Conservation (phyloP, 1,140 invertebrate species). For the Adelges cooleyi region DNA sequence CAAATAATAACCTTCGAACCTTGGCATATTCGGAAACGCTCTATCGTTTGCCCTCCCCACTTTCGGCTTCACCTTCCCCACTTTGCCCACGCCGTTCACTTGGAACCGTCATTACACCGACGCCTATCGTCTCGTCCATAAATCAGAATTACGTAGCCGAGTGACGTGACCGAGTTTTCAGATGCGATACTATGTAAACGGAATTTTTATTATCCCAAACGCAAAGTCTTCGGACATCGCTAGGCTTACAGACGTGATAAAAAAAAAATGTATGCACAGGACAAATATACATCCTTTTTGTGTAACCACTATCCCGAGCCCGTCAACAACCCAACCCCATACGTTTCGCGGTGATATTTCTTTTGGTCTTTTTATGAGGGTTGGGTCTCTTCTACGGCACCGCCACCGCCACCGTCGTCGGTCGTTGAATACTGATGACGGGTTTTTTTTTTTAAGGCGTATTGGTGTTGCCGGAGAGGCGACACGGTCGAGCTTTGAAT, state of each 20-base stretch:
- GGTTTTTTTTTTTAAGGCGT: neutral
- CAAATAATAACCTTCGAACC: neutral
- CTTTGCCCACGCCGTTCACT: too few species aligned
- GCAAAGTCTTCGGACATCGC: slow-evolving; percentile 1
- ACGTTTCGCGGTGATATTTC: neutral
- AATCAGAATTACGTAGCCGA: neutral
- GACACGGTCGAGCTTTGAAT: slow-evolving; percentile 17
- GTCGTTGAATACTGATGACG: slow-evolving; percentile 14
- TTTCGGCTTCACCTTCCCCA: too few species aligned
- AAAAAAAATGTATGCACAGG: too few species aligned
- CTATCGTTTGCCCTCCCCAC: too few species aligned
- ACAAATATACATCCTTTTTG: too few species aligned
- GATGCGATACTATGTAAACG: neutral
- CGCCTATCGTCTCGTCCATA: neutral
- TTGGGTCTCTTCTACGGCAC: neutral
- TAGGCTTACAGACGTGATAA: too few species aligned
- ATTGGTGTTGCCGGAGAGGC: neutral
- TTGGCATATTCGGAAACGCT: neutral
- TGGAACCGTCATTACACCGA: too few species aligned
- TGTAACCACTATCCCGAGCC: too few species aligned
- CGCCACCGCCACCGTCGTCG: neutral
- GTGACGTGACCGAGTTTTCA: neutral
- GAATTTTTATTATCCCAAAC: neutral
- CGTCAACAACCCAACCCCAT: neutral
- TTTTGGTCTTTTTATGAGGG: neutral